These are phyloP conservation scores for Clivina fossor DNA, from an alignment of 2,888 invertebrate species.

Conservation along the genomic window DNA sequence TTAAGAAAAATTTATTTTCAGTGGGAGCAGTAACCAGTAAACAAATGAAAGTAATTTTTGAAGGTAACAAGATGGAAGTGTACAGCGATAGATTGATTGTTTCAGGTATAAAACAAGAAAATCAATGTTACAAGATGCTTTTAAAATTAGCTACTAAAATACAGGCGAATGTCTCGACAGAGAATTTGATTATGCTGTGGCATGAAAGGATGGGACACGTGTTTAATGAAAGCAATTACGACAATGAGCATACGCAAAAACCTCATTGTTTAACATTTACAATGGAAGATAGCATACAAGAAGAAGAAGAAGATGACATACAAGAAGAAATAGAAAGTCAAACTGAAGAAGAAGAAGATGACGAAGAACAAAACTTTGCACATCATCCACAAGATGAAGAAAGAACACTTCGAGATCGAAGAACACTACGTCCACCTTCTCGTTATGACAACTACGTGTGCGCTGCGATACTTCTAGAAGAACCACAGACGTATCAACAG, in stretches of 20 bases:
- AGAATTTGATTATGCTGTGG: constrained; percentile 38
- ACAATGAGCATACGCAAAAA: constrained; percentile 3
- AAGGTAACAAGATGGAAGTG: constrained; percentile 37
- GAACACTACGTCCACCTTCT: no score
- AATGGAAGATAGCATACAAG: no score
- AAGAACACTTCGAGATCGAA: no score
- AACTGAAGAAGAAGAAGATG: constrained; percentile 17
- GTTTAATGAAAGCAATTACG: constrained; percentile 36
- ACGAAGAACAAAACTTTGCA: no score
- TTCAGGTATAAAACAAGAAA: constrained; percentile 32
- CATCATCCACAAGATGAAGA: no score
- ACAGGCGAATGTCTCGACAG: constrained; percentile 34
- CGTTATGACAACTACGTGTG: no score
- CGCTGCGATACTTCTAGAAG: neutral
- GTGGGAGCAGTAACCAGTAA: constrained; percentile 44
- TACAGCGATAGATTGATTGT: constrained; percentile 30
- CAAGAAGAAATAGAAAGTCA: constrained; percentile 5
- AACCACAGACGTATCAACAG: constrained; percentile 36
- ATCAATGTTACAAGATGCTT: constrained; percentile 41
- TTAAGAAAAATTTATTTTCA: constrained; percentile 47
- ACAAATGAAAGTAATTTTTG: constrained; percentile 42
- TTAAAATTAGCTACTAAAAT: constrained; percentile 31
- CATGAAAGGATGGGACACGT: constrained; percentile 44
- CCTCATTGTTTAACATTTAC: neutral
- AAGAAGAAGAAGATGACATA: no score